Base-by-base conservation (phyloP, 2,888 invertebrate genomes). In the Trissolcus japonicus region DNA sequence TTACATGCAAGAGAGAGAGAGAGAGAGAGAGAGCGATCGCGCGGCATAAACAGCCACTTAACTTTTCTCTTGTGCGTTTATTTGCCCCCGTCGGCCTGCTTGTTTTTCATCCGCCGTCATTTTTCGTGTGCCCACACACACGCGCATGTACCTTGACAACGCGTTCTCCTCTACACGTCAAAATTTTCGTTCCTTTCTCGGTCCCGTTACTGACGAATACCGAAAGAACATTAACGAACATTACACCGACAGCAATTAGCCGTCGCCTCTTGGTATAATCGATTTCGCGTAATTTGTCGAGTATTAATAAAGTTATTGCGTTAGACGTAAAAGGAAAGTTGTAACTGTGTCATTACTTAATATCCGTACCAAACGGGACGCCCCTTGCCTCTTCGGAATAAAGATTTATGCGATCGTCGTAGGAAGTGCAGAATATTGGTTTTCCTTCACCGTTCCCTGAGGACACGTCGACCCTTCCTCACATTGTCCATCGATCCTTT, bases 351-450 rank as follows among this genome's bases (percentile, higher is more conserved):
- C 80, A 84, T 86, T 85, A 83, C 82, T 83, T 83, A 85, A 85
- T 86, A 83, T 85, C 83, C 81, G 78, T 79, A 79, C 79, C 78
- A 76, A 35, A 72, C 76, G 80, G 74, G 76, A 82, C 81, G 80
- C 82, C 81, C 79, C 76, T 79, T 35, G 35, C 11, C 35, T 71
- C 67, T 57, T 71, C 78, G 76, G 63, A 76, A 81, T 80, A 80
- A 82, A 85, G 87, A 88, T 88, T 88, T 88, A 88, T 87, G 84
- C 85, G 82, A 79, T 83, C 82, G 83, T 82, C 80, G 82, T 81
- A 84, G 87, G 87, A 88, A 87, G 85, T 83, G 75, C 81, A 83
- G 84, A 80, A 83, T 87, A 87, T 87, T 84, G 86, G 86, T 82
- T 85, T 85, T 85, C 83, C 84, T 81, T 35, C 73, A 40, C 60